Conservation (phyloP, 2,888 invertebrate genomes). For the Callosobruchus maculatus region DNA sequence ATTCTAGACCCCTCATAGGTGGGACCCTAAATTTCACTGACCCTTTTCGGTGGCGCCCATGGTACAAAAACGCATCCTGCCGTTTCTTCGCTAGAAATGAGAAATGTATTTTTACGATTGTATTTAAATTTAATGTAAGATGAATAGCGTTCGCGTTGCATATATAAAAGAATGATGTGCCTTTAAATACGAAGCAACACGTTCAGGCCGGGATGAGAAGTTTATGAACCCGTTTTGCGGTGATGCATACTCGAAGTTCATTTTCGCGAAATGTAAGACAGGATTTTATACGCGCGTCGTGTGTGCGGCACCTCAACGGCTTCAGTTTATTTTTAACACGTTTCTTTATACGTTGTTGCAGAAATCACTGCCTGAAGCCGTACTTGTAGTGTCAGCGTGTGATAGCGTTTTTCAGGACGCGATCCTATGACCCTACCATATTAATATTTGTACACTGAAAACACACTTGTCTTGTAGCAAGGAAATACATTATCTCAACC, state of each 20-base stretch:
- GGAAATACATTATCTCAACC: no score
- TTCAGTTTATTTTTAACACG: not conserved
- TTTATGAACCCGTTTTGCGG: conserved; percentile 15
- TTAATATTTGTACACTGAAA: no score
- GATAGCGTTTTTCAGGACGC: not conserved
- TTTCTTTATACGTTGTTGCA: not conserved
- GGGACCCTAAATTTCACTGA: not conserved
- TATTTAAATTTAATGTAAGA: conserved; percentile 39
- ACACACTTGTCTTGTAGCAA: no score
- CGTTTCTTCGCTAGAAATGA: conserved; percentile 22
- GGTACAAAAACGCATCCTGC: not conserved
- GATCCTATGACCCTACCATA: no score
- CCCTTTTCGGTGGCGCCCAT: not conserved
- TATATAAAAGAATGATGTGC: conserved; percentile 19
- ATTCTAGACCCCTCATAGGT: no score
- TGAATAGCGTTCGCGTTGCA: conserved; percentile 26
- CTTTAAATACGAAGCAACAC: conserved; percentile 27
- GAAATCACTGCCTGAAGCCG: not conserved
- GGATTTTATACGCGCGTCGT: not conserved
- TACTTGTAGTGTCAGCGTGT: not conserved
- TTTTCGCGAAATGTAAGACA: not conserved
- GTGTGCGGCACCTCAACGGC: not conserved
- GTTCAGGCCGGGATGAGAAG: conserved; percentile 19
- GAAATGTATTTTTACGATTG: conserved; percentile 38
- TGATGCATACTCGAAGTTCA: not conserved